A percentile compares a stretch with the other conserved stretches of the same genome.
phyloP scores from a whole-genome alignment of 2,888 invertebrate species.

The Euspilapteryx auroguttella region DNA sequence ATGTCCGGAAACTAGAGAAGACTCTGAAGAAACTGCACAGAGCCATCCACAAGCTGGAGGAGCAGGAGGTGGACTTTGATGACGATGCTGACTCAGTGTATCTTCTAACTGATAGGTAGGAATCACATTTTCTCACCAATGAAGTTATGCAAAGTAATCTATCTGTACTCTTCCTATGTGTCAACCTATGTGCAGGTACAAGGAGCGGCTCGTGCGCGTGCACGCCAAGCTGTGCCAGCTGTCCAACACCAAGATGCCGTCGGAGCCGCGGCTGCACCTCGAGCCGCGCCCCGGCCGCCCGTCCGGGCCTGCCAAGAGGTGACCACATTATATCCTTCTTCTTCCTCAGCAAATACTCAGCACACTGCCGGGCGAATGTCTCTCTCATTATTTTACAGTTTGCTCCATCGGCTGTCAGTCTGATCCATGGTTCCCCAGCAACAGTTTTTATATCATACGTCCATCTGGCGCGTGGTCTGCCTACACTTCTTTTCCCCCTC shows the following conservation, averaged over 20 bases:
- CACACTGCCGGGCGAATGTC: too few species aligned
- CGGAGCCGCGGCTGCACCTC: slow-evolving; percentile 35
- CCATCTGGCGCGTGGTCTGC: too few species aligned
- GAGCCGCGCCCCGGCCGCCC: slow-evolving; percentile 33
- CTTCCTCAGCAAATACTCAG: too few species aligned
- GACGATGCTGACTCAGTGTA: slow-evolving; percentile 75
- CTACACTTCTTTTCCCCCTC: too few species aligned
- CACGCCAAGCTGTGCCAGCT: slow-evolving; percentile 67
- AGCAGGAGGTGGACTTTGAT: slow-evolving; percentile 71
- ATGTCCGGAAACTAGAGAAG: slow-evolving; percentile 60
- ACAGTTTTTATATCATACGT: too few species aligned
- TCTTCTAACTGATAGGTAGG: slow-evolving; percentile 66
- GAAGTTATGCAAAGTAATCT: too few species aligned
- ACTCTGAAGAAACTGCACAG: slow-evolving; percentile 65
- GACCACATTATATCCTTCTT: too few species aligned
- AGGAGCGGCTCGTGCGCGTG: slow-evolving; percentile 43
- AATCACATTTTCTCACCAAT: slow-evolving; percentile 1
- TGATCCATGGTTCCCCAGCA: too few species aligned
- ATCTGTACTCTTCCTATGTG: too few species aligned
- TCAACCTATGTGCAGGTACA: slow-evolving; percentile 49
- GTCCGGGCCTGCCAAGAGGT: slow-evolving; percentile 34
- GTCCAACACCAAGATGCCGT: slow-evolving; percentile 55
- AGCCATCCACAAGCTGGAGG: slow-evolving; percentile 69
- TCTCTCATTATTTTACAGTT: too few species aligned
- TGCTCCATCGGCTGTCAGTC: too few species aligned